These are phyloP conservation scores for Hemiprocne comata DNA, from an alignment of 2,113 vertebrate genomes.

Conservation along the genomic window DNA sequence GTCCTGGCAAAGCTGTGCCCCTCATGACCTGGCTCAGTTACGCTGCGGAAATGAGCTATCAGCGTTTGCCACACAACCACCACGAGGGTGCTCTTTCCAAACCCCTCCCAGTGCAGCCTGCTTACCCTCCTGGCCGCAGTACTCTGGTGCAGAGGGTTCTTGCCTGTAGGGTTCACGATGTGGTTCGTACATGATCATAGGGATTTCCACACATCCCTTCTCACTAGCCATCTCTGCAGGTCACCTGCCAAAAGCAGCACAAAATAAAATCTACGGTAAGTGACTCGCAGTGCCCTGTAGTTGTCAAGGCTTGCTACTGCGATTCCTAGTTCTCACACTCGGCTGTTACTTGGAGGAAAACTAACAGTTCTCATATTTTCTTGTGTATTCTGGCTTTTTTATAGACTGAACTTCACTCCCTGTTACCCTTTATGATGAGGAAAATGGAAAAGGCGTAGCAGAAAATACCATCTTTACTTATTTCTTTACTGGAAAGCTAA, in stretches of 20 bases:
- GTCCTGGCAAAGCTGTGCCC: not conserved
- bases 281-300: not conserved
- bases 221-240: not conserved
- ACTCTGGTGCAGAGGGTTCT: not conserved
- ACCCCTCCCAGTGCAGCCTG: fast-evolving
- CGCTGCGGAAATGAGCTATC: fast-evolving
- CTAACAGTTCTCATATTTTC: not conserved
- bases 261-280: not conserved
- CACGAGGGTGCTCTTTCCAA: not conserved
- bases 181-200: not conserved
- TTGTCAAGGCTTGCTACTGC: fast-evolving
- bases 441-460: not conserved
- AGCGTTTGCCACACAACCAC: fast-evolving
- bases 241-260: not conserved
- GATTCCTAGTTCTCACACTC: not conserved
- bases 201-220: not conserved
- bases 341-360: not conserved
- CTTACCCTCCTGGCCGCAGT: not conserved
- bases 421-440: not conserved
- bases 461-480: not conserved
- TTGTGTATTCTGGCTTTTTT: not conserved
- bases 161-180: fast-evolving
- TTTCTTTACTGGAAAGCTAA: not conserved
- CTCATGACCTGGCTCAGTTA: not conserved
- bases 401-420: not conserved